phyloP scores from a whole-genome alignment of 2,113 vertebrate genomes.

The Nannobrachium achirus region DNA sequence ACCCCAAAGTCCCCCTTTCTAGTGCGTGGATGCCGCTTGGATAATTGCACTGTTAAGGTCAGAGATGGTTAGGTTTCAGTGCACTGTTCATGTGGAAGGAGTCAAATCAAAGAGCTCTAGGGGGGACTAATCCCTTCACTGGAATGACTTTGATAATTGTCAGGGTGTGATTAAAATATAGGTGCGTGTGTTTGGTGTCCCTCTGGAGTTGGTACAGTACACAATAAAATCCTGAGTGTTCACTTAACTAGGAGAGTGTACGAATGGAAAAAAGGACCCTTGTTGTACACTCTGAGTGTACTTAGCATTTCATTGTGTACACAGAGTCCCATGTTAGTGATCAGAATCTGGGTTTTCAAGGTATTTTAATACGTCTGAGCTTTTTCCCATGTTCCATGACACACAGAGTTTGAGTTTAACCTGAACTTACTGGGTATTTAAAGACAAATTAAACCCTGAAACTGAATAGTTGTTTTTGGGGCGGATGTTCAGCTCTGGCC shows the following conservation, averaged over 20 bases:
- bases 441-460: neutral
- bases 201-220: too few species aligned
- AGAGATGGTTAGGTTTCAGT: constrained; percentile 55
- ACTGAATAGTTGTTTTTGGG: too few species aligned
- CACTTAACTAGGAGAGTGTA: too few species aligned
- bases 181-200: constrained; percentile 41
- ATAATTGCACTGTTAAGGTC: constrained; percentile 65
- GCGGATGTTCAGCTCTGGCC: too few species aligned
- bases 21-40: constrained; percentile 7
- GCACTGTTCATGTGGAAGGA: constrained; percentile 59
- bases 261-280: too few species aligned
- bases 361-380: constrained; percentile 30
- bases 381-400: constrained; percentile 31
- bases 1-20: constrained; percentile 13
- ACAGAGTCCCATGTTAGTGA: constrained; percentile 21
- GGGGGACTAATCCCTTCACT: constrained; percentile 53
- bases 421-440: neutral
- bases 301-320: constrained; percentile 29
- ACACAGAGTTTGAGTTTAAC: neutral
- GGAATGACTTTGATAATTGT: constrained; percentile 64
- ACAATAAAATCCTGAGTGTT: too few species aligned
- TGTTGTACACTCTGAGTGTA: constrained; percentile 23
- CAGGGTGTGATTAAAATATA: constrained; percentile 47
- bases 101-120: constrained; percentile 60
- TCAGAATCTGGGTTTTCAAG: constrained; percentile 18